A percentile compares a stretch with the other conserved stretches of the same genome.
phyloP scores from a whole-genome alignment of 2,113 vertebrate species.

The Crotophaga sulcirostris region DNA sequence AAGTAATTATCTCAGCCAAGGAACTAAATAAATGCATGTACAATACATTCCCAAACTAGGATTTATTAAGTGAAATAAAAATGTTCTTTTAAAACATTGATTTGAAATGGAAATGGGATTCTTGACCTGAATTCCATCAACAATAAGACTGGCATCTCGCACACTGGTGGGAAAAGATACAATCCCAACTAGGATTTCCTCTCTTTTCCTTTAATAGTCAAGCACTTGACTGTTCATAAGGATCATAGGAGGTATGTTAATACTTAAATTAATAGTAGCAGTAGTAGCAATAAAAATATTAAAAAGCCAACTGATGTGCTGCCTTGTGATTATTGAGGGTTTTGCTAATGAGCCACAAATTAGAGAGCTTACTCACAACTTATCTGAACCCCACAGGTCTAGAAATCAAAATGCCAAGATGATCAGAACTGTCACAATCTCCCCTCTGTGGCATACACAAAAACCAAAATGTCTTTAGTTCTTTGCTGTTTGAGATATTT shows the following conservation, averaged over 20 bases:
- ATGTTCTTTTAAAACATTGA: background rate
- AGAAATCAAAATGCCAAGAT: background rate
- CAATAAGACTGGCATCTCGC: fast-evolving
- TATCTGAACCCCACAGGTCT: background rate
- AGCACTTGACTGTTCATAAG: background rate
- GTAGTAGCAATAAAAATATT: background rate
- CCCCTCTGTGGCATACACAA: background rate
- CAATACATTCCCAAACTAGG: background rate
- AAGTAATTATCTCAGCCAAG: background rate
- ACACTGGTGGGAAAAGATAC: background rate
- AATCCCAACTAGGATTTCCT: background rate
- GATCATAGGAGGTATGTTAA: background rate
- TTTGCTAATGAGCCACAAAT: background rate
- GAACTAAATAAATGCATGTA: background rate
- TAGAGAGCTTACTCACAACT: background rate
- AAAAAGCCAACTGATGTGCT: background rate
- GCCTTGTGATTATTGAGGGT: background rate
- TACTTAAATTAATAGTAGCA: background rate
- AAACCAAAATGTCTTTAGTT: background rate
- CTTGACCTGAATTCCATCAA: background rate
- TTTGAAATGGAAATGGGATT: background rate
- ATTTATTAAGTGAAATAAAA: background rate
- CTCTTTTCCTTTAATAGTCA: background rate
- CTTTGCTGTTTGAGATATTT: background rate
- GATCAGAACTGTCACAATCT: background rate